A percentile compares a stretch with the other conserved stretches of the same genome.
phyloP scores from a whole-genome alignment of 2,797 vertebrate species.

The Protonibea diacanthus region DNA sequence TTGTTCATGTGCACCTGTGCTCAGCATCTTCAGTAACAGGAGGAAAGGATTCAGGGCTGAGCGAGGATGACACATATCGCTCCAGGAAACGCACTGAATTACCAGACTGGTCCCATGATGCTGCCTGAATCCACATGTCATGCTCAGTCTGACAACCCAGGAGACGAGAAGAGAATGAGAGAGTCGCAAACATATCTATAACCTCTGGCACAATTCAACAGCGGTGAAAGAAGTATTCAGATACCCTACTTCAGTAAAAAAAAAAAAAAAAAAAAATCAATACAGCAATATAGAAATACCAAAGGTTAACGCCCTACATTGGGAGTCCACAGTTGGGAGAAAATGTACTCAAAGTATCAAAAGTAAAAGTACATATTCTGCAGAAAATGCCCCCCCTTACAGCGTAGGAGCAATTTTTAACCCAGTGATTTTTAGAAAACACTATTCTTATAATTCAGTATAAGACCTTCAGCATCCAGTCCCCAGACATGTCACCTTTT shows the following conservation, averaged over 20 bases:
- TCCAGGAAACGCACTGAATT: conserved; percentile 26
- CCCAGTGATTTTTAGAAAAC: background rate
- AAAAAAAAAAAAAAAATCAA: background rate
- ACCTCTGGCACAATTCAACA: conserved; percentile 8
- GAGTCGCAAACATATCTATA: background rate
- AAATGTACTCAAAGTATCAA: background rate
- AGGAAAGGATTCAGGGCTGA: conserved; percentile 11
- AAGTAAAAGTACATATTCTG: background rate
- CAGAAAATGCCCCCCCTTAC: no score
- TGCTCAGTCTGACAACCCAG: conserved; percentile 9
- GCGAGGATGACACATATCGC: conserved; percentile 26
- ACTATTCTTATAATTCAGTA: background rate
- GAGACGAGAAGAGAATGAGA: background rate
- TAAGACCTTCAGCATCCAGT: background rate
- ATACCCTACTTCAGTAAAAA: no score
- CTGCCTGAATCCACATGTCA: conserved; percentile 12
- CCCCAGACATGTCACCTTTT: background rate
- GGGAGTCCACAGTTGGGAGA: background rate
- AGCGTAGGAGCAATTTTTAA: background rate
- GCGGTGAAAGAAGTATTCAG: background rate
- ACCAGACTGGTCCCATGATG: background rate
- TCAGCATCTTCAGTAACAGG: conserved; percentile 11
- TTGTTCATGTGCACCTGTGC: conserved; percentile 6
- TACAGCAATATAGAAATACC: background rate
- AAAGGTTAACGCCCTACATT: background rate